These are phyloP conservation scores for Mus caroli DNA, from an alignment of 2,797 vertebrate species.

Conservation along the genomic window DNA sequence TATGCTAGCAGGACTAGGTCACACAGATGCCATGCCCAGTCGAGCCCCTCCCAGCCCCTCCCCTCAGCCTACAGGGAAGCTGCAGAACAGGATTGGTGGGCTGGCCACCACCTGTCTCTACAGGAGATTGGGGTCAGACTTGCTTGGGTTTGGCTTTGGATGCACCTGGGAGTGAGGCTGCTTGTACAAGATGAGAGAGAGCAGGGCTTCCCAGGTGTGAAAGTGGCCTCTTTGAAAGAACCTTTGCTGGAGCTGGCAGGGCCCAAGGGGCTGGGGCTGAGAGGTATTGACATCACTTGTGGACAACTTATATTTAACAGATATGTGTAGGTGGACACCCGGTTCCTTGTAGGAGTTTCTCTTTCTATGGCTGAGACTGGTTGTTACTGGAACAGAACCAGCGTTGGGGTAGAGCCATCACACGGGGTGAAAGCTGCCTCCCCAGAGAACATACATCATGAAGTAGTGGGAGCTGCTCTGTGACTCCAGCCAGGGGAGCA, in stretches of 20 bases:
- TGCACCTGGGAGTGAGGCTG: neutral
- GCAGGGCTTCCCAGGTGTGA: neutral
- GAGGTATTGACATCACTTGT: neutral
- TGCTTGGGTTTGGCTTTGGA: neutral
- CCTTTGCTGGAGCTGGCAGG: neutral
- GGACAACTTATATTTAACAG: neutral
- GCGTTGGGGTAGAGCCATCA: neutral
- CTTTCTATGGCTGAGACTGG: neutral
- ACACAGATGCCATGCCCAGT: neutral
- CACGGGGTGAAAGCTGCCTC: neutral
- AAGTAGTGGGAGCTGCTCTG: neutral
- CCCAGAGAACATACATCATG: neutral
- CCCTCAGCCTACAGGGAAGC: neutral
- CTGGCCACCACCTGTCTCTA: neutral
- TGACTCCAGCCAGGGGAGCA: neutral
- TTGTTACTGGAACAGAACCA: neutral
- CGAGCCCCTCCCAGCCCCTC: neutral
- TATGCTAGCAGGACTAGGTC: neutral
- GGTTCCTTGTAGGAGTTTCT: neutral
- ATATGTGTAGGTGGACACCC: neutral
- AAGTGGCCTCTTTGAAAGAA: neutral
- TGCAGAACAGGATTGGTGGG: constrained; percentile 5
- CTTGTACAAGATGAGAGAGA: neutral
- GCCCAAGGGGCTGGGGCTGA: neutral
- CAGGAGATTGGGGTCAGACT: neutral